Conservation (phyloP, 2,113 vertebrate genomes). For the Chloropsis cyanopogon region DNA sequence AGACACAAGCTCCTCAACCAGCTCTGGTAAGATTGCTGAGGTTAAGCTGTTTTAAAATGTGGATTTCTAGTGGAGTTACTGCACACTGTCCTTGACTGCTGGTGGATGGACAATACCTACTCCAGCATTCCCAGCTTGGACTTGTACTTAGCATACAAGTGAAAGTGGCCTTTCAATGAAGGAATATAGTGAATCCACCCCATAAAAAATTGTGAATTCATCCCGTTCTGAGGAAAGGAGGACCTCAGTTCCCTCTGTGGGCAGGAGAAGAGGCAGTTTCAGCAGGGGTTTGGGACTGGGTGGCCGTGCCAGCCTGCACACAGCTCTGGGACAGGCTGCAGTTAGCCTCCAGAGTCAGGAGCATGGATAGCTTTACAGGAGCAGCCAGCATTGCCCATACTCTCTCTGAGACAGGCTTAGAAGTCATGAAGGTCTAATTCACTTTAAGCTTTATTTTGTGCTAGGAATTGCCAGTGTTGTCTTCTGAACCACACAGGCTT, state of each 20-base stretch:
- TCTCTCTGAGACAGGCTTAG: not conserved
- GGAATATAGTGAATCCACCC: not conserved
- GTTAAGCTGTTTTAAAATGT: not conserved
- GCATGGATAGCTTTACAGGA: not conserved
- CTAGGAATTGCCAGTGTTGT: not conserved
- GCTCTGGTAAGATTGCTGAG: not conserved
- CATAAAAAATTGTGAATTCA: not conserved
- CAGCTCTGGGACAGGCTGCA: rapidly evolving
- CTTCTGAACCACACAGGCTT: not conserved
- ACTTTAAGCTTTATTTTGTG: not conserved
- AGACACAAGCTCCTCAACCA: not conserved
- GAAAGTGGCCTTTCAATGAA: not conserved
- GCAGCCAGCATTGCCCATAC: not conserved
- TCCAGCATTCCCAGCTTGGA: constrained; percentile 36
- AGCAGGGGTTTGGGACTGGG: rapidly evolving
- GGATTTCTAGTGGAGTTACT: not conserved
- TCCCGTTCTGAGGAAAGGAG: rapidly evolving
- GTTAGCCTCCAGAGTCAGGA: not conserved
- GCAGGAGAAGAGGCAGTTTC: not conserved
- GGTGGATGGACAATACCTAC: not conserved
- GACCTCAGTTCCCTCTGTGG: not conserved
- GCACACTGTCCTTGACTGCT: not conserved
- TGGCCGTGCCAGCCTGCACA: not conserved
- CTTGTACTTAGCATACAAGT: not conserved
- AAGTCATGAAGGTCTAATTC: not conserved